These are phyloP conservation scores for Spisula solida DNA, from an alignment of 2,888 invertebrate genomes.

Conservation along the genomic window DNA sequence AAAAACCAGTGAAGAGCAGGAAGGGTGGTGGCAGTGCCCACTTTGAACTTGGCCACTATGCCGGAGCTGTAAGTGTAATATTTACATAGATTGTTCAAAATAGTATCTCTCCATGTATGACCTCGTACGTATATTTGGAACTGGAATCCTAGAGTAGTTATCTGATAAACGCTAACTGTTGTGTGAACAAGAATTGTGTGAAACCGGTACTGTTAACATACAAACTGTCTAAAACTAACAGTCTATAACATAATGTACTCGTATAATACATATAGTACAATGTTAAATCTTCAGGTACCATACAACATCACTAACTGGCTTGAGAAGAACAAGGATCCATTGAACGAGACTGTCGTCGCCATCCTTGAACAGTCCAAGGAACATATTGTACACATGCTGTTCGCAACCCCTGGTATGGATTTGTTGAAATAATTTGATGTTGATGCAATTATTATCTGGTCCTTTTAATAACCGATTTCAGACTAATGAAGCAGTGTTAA, in stretches of 20 bases:
- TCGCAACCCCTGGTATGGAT: slow-evolving; percentile 68
- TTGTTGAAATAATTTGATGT: too few species aligned
- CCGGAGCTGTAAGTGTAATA: slow-evolving; percentile 95
- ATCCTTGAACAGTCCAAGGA: slow-evolving; percentile 94
- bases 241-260: too few species aligned
- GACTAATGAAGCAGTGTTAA: too few species aligned
- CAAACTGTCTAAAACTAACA: too few species aligned
- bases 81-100: too few species aligned
- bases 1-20: slow-evolving; percentile 91
- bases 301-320: slow-evolving; percentile 99
- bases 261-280: neutral
- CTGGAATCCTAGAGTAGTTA: too few species aligned
- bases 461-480: too few species aligned
- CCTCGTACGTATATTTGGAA: neutral
- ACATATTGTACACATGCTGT: slow-evolving; percentile 81
- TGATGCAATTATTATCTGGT: too few species aligned
- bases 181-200: too few species aligned
- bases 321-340: slow-evolving; percentile 99
- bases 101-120: neutral
- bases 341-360: slow-evolving; percentile 99
- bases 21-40: slow-evolving; percentile 98
- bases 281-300: slow-evolving; percentile 91
- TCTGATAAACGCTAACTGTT: too few species aligned
- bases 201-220: too few species aligned
- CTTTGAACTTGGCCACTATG: slow-evolving; percentile 99